Base-by-base conservation (phyloP, 1,140 invertebrate species). In the Ceratitis capitata region DNA sequence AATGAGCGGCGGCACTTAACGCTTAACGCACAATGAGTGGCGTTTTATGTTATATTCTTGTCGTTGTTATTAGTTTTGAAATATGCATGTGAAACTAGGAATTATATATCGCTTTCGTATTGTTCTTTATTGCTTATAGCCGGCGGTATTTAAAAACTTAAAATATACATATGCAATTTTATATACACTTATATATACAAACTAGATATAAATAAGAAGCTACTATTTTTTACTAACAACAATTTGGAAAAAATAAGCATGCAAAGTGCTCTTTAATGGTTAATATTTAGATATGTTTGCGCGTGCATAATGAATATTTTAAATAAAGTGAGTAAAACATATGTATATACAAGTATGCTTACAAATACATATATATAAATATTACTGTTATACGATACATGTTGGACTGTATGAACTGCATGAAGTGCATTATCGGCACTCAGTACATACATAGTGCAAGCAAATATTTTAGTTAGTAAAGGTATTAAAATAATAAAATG, bases 401-500 rank as follows among this genome's bases (percentile, higher is more conserved):
- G n/a, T n/a, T n/a, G n/a, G n/a, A n/a, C n/a, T n/a, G n/a, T n/a
- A n/a, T n/a, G n/a, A n/a, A n/a, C n/a, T n/a, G n/a, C n/a, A n/a
- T n/a, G n/a, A n/a, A n/a, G n/a, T n/a, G n/a, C n/a, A n/a, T n/a
- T n/a, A n/a, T n/a, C n/a, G n/a, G n/a, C n/a, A n/a, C n/a, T n/a
- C n/a, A n/a, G n/a, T n/a, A n/a, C n/a, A n/a, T n/a, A n/a, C n/a
- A 7, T 2, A 29, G 12, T 61, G n/a, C 56, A 61, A 26, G 56
- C 69, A 78, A 78, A 45, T 45, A 78, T 78, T 45, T 78, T 78
- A 78, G 32, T 78, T 19, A 78, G 39, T 23, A 45, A 78, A 74
- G 45, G 45, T 78, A 45, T 45, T 45, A 78, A 78, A 78, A 45
- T 45, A 78, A 45, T 26, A 42, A 78, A 78, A 78, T 9, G 5